These are phyloP conservation scores for Stegophylla sp. DNA, from an alignment of 2,888 invertebrate genomes.

Conservation along the genomic window DNA sequence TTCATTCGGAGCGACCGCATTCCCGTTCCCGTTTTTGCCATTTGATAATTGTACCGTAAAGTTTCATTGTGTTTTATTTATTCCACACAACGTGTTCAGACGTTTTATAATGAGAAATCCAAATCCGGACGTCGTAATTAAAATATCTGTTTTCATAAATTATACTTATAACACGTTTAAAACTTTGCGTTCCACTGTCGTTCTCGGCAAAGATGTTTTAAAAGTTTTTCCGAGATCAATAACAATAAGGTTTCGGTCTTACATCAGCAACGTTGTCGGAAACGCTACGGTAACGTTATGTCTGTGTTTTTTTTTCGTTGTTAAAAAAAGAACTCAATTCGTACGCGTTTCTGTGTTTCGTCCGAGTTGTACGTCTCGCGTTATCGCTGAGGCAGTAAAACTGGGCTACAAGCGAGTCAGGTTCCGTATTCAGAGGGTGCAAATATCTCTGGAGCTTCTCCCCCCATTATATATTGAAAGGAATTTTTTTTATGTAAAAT, in stretches of 20 bases:
- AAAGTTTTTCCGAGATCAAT: too few species aligned
- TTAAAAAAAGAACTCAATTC: too few species aligned
- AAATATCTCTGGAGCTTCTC: too few species aligned
- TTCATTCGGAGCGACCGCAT: neutral
- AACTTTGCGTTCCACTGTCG: neutral
- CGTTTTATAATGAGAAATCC: neutral
- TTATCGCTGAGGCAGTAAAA: too few species aligned
- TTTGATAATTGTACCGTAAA: neutral
- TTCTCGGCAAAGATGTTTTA: neutral
- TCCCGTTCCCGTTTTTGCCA: neutral
- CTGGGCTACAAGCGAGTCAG: too few species aligned
- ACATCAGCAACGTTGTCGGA: neutral
- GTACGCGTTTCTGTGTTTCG: too few species aligned
- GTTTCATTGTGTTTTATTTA: neutral
- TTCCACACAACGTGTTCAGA: neutral
- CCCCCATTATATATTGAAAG: too few species aligned
- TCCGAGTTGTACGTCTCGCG: too few species aligned
- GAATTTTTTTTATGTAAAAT: too few species aligned
- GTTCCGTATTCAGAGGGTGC: too few species aligned
- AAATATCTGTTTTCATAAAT: neutral
- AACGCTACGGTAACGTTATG: neutral
- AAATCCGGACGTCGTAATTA: neutral
- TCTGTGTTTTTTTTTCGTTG: neutral
- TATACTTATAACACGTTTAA: neutral
- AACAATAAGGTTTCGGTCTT: neutral